Evolutionary conservation across 1,140 invertebrate species (phyloP), one percentile per base, ranked within the genome.

Genomic region (Drosophila leontia): DNA sequence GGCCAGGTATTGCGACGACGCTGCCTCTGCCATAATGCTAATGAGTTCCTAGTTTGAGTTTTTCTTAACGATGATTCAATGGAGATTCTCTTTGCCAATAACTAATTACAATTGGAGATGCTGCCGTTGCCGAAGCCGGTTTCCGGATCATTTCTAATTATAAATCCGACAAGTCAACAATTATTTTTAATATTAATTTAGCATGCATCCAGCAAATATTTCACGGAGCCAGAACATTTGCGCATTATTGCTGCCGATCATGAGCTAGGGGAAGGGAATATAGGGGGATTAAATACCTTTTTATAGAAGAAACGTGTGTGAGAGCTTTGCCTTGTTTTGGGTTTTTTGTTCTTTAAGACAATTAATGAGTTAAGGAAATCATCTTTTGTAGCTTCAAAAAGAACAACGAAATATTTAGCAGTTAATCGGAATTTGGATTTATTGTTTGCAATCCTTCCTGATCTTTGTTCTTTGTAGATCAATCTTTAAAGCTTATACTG

Each of bases 61-160:
- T 79, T 72, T 64, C 74, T 63, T 78, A 75, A 79, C 69, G 83
- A 83, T 82, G 79, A 82, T 75, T 68, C 82, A 85, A 86, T 84
- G 67, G 44, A 37, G 12, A 9, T 17, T 35, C 35, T 65, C 67
- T 77, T 51, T 47, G 59, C 57, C 80, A 69, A 56, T 80, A 79
- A 77, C 75, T 75, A 75, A 83, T 83, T 79, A 83, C 80, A 82
- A 64, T 58, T 79, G 37, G 80, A 74, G 71, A 80, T 82, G 71
- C 56, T 65, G 74, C 44, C 29, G 17, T 15, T 48, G 8, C 7
- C 13, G 41, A 17, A 37, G 45, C 80, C 74, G 72, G 84, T 87
- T 87, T 87, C 77, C 84, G 80, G 59, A 77, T 87, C 84, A 87
- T 78, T 87, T 88, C 84, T 87, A 87, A 87, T 80, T 84, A 75